Base-by-base conservation (phyloP, 2,888 invertebrate genomes). In the Sceliomorpha sp. region DNA sequence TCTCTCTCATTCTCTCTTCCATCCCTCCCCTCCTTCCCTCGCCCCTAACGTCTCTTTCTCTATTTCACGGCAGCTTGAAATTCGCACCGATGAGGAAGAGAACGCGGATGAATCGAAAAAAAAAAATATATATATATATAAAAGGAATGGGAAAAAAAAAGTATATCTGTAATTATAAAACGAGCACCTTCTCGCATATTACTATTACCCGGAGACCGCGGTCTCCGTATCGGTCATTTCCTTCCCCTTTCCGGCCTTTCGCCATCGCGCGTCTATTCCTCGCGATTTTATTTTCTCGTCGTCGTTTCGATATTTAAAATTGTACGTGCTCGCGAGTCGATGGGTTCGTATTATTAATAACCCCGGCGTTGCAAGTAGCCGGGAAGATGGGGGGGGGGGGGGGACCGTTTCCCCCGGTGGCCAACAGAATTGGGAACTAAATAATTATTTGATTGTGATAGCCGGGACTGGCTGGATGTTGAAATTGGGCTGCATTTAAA, bases 371-470 rank as follows among this genome's bases (percentile, higher is more conserved):
- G 62, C 68, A 32, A 60, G 56, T 39, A 45, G 56, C 50, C 44
- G 39, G 14, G 58, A 37, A 10, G 45, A 42, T n/a, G n/a, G n/a
- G n/a, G n/a, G n/a, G n/a, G n/a, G n/a, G n/a, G n/a, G n/a, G n/a
- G n/a, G n/a, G n/a, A n/a, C n/a, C n/a, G n/a, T n/a, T 15, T 53
- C 59, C 44, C 34, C 45, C 50, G 36, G 26, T 27, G 39, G 45
- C 53, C 53, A 58, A 62, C 63, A 56, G 58, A 63, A 55, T 63
- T 48, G 58, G 48, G 24, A 31, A 40, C 58, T 58, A 63, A 69
- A 69, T 69, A 53, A 69, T 69, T 58, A 59, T 69, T 69, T 58
- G 63, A 69, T 63, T 51, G 69, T 37, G 53, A 69, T 53, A 56
- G 62, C 34, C 48, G 55, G 50, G 17, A 50, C 39, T n/a, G n/a